Evolutionary conservation across 1,140 invertebrate species (phyloP), one percentile per base, ranked within the genome.

Genomic region (Drosophila ogumai): DNA sequence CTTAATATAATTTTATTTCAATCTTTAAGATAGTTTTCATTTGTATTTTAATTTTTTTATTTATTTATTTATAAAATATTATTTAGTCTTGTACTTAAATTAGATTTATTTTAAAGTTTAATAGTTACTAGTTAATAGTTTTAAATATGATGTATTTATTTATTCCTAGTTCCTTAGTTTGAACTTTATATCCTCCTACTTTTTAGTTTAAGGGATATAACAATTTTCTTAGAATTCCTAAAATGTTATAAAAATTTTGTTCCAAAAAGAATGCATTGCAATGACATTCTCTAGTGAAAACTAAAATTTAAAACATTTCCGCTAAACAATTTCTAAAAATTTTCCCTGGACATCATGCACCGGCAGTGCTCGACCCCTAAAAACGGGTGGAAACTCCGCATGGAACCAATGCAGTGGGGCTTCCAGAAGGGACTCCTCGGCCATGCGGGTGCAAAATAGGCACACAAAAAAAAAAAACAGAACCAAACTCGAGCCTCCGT

Each of bases 271-370:
- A 46, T 13, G 19, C 44, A 22, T 25, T 36, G 36, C 36, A 57
- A 41, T 17, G 28, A 58, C 17, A 32, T 41, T 65, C 25, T 34
- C 6, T 32, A 15, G 12, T 19, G 54, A 40, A 32, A 67, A 46
- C 17, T 47, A 32, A 12, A 64, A 67, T 68, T 68, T 34, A n/a
- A 68, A 68, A 41, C 19, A 68, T 67, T 71, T 41, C 46, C 64
- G 22, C 17, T 49, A 58, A 72, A 72, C 28, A 69, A 72, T 69
- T 71, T 72, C 19, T 15, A 28, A 41, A 72, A 69, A 8, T 72
- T 69, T 31, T 49, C 17, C 64, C 28, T 8, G 54, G 34, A 36
- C 57, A 44, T 25, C 34, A 55, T 56, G 68, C 65, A 71, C n/a
- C 36, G 34, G 38, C 17, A 32, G 10, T 8, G 36, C 44, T 63